A percentile compares a stretch with the other conserved stretches of the same genome.
Conservation (phyloP, 2,113 vertebrate genomes). For the Scophthalmus maximus region DNA sequence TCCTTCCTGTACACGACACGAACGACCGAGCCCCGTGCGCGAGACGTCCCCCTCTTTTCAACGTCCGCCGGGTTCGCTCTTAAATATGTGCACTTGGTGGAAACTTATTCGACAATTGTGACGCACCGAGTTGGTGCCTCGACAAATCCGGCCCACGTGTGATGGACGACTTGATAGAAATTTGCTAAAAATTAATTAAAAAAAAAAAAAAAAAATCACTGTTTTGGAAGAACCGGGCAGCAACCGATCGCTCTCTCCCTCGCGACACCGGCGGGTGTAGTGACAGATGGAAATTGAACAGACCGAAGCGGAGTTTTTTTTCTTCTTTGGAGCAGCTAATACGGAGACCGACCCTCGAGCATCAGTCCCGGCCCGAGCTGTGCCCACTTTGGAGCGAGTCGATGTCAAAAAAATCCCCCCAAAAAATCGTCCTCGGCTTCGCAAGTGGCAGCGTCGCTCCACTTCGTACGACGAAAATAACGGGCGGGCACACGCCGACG, state of each 20-base stretch:
- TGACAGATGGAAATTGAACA: background rate
- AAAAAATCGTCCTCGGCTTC: too few relatives aligned
- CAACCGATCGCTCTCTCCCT: background rate
- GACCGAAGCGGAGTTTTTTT: background rate
- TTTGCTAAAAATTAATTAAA: background rate
- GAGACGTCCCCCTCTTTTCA: background rate
- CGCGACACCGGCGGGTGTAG: background rate
- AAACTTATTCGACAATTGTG: background rate
- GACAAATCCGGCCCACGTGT: rapidly evolving
- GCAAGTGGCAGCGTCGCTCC: too few relatives aligned
- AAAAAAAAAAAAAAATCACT: too few relatives aligned
- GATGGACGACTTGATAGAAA: too few relatives aligned
- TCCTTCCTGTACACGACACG: background rate
- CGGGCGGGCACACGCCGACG: too few relatives aligned
- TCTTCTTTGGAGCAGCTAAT: background rate
- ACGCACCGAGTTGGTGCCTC: rapidly evolving
- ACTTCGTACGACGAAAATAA: too few relatives aligned
- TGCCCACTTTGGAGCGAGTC: too few relatives aligned
- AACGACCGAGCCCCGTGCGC: background rate
- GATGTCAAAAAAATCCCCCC: too few relatives aligned
- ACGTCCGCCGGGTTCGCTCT: background rate
- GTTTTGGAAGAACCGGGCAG: too few relatives aligned
- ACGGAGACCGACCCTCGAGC: background rate
- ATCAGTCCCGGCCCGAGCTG: too few relatives aligned
- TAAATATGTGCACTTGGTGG: background rate